Conservation (phyloP, 2,113 vertebrate genomes). For the Campylomormyrus numenius region DNA sequence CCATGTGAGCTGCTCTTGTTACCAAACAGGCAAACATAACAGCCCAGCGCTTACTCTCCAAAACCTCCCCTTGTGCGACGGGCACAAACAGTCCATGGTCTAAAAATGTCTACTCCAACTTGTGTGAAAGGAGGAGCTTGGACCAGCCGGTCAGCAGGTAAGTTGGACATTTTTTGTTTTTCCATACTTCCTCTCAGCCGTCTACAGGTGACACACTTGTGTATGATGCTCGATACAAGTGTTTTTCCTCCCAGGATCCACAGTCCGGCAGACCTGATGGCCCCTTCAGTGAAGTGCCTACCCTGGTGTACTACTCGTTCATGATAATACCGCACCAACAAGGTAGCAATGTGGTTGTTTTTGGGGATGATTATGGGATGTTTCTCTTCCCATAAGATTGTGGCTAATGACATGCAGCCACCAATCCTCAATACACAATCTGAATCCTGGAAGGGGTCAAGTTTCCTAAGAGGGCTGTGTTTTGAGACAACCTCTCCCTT, state of each 20-base stretch:
- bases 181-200: background rate
- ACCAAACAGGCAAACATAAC: background rate
- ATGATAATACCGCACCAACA: background rate
- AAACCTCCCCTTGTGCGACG: background rate
- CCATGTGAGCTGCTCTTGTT: background rate
- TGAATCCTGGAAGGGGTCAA: background rate
- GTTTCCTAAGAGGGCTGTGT: background rate
- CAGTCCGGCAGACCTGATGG: background rate
- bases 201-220: background rate
- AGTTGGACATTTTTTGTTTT: background rate
- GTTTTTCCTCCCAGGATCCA: background rate
- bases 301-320: background rate
- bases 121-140: background rate
- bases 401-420: background rate
- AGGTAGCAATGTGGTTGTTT: background rate
- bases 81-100: background rate
- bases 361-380: background rate
- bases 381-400: background rate
- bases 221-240: background rate
- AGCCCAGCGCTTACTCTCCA: background rate
- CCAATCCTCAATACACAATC: background rate
- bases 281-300: background rate
- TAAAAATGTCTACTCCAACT: background rate
- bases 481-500: background rate
- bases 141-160: background rate